These are phyloP conservation scores for Drosophila emarginata DNA, from an alignment of 2,888 invertebrate species.

Conservation along the genomic window DNA sequence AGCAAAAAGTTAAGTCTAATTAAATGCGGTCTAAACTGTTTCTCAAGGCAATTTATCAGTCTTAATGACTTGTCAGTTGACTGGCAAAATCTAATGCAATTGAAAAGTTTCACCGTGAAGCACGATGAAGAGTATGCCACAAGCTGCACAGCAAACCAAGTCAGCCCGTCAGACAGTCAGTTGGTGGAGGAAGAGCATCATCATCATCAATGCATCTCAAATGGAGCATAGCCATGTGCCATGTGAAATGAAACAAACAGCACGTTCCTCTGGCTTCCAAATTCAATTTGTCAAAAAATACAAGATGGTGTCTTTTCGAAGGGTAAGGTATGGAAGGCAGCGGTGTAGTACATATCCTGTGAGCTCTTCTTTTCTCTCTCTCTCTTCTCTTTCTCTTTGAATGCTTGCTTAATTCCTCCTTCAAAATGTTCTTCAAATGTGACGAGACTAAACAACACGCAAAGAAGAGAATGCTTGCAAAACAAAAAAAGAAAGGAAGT, in stretches of 20 bases:
- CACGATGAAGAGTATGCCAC: slow-evolving; percentile 21
- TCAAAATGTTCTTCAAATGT: slow-evolving; percentile 46
- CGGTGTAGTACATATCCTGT: background rate
- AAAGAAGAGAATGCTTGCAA: background rate
- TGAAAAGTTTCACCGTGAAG: slow-evolving; percentile 61
- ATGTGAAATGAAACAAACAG: slow-evolving; percentile 63
- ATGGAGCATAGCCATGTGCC: slow-evolving; percentile 55
- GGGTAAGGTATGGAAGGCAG: slow-evolving; percentile 6
- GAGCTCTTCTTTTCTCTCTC: background rate
- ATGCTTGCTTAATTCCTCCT: slow-evolving; percentile 72
- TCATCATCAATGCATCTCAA: slow-evolving; percentile 46
- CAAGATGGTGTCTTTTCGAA: slow-evolving; percentile 67
- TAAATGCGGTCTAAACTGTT: slow-evolving; percentile 60
- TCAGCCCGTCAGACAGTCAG: slow-evolving; percentile 10
- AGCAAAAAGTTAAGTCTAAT: slow-evolving; percentile 66
- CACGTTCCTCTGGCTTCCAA: slow-evolving; percentile 58
- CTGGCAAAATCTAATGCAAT: slow-evolving; percentile 69
- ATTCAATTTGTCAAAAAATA: slow-evolving; percentile 75
- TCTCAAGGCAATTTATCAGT: slow-evolving; percentile 65
- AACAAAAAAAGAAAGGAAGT: background rate
- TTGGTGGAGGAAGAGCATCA: slow-evolving; percentile 29
- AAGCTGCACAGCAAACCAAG: slow-evolving; percentile 53
- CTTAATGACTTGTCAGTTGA: slow-evolving; percentile 74
- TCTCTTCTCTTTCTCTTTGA: slow-evolving; percentile 47
- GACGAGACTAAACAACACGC: slow-evolving; percentile 25